Evolutionary conservation across 2,888 invertebrate genomes (phyloP).

Genomic region (Merodon equestris): DNA sequence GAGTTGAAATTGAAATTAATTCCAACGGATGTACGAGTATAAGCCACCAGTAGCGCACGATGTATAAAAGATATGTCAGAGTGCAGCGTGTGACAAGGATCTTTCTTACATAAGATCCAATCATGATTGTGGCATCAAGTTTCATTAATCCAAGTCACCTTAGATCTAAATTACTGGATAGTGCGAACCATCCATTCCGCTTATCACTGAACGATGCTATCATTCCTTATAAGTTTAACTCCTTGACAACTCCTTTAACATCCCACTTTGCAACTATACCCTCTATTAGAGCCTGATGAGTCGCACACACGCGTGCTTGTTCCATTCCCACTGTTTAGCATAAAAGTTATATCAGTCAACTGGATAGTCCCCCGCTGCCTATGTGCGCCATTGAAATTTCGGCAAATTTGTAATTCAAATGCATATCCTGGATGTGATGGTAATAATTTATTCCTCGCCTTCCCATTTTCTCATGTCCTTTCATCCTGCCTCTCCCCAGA

Average conservation of each 20-base stretch:
- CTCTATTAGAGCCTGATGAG: not conserved
- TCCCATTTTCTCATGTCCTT: conserved; percentile 14
- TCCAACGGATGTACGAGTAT: conserved; percentile 18
- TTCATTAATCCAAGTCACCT: too few relatives aligned
- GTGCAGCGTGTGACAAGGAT: too few relatives aligned
- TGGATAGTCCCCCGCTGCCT: not conserved
- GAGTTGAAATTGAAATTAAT: conserved; percentile 58
- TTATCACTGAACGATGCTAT: too few relatives aligned
- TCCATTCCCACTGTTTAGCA: not conserved
- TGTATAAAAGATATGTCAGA: too few relatives aligned
- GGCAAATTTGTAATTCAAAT: conserved; percentile 49
- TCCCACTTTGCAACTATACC: not conserved
- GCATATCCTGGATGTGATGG: conserved; percentile 29
- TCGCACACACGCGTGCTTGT: too few relatives aligned
- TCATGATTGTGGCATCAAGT: too few relatives aligned
- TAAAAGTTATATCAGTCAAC: not conserved
- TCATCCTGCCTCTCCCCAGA: conserved; percentile 15
- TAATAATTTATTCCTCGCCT: conserved; percentile 35
- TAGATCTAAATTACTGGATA: too few relatives aligned
- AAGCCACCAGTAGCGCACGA: too few relatives aligned
- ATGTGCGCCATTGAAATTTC: not conserved
- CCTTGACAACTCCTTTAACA: not conserved
- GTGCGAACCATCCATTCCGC: too few relatives aligned
- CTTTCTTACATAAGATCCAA: too few relatives aligned
- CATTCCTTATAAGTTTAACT: too few relatives aligned